Evolutionary conservation across 2,113 vertebrate genomes (phyloP), one percentile per base, ranked within the genome.

Genomic region (Spea multiplicata): DNA sequence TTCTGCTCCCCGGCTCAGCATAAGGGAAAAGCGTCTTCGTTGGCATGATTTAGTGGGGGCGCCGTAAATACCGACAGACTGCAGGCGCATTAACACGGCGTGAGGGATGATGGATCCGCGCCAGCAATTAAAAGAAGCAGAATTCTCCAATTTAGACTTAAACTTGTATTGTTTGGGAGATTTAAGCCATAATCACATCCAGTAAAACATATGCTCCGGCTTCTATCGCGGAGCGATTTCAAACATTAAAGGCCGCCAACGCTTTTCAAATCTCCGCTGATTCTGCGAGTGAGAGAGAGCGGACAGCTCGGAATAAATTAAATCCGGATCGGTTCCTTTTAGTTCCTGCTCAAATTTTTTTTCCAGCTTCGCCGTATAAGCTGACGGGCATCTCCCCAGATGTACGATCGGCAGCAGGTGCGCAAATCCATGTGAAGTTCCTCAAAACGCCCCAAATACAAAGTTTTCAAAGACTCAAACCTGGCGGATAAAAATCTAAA

Each of bases 131-230:
- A 55, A 76, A 47, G 44, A 30, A 61, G 75, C 49, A 3, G 30
- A 66, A 53, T 53, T 8, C 13, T 45, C 67, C 8, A 14, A 4
- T 7, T 13, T 50, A n/a, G 45, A 44, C 5, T 59, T 44, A 8
- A 14, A 7, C 13, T 59, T 6, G 44, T 57, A 46, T 67, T 66
- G 65, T 68, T 68, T 46, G 50, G 30, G 44, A 76, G 65, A 76
- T 68, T 55, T 68, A 55, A 73, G 69, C 46, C 69, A 66, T 76
- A 66, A 69, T 76, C 69, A 70, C 53, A 47, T 70, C 53, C 45
- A 47, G 46, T 48, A 45, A 55, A 77, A 55, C 75, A 61, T 69
- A 30, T 68, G 66, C 66, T 44, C n/a, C 50, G 16, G 14, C 45
- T 57, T 44, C 74, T 14, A 68, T n/a, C 7, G 5, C 67, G 5